Evolutionary conservation across 1,140 invertebrate genomes (phyloP), one percentile per base, ranked within the genome.

Genomic region (Kradibia gibbosae): DNA sequence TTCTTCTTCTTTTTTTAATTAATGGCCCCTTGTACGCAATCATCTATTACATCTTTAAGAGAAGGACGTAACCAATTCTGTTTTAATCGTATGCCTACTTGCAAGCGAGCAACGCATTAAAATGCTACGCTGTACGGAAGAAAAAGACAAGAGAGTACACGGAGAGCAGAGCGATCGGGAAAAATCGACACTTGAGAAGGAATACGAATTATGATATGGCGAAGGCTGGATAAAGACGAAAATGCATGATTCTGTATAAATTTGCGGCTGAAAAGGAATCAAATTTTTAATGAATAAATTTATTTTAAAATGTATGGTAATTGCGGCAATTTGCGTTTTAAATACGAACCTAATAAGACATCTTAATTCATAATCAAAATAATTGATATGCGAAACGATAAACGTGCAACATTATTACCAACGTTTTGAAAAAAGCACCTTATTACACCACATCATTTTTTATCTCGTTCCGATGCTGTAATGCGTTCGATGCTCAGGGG

Each of bases 101-200:
- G 67, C 25, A 48, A 25, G 42, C 31, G 3, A 48, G n/a, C 4
- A 31, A 25, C 42, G 70, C 8, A 50, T 72, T 72, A 72, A 72
- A 72, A 72, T 72, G n/a, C 70, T 20, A 25, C n/a, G 3, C 42
- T 20, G 70, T 3, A 45, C 2, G n/a, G 11, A 31, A 31, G 10
- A 50, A 72, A 72, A 42, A 39, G n/a, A 62, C 25, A 60, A n/a
- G 20, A 50, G 31, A 45, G 39, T 45, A n/a, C 36, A 34, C 22
- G 67, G 25, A 17, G 31, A n/a, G 15, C 25, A 22, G 67, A 11
- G 31, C 15, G 62, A n/a, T 67, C 70, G 11, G 70, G 20, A 72
- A 72, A 72, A 72, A 72, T 72, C 70, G 70, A 50, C 70, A 72
- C 42, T 72, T 72, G 25, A n/a, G 25, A 28, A 39, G 70, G 28